Evolutionary conservation across 2,113 vertebrate species (phyloP), one percentile per base, ranked within the genome.

Genomic region (Dinomys branickii): DNA sequence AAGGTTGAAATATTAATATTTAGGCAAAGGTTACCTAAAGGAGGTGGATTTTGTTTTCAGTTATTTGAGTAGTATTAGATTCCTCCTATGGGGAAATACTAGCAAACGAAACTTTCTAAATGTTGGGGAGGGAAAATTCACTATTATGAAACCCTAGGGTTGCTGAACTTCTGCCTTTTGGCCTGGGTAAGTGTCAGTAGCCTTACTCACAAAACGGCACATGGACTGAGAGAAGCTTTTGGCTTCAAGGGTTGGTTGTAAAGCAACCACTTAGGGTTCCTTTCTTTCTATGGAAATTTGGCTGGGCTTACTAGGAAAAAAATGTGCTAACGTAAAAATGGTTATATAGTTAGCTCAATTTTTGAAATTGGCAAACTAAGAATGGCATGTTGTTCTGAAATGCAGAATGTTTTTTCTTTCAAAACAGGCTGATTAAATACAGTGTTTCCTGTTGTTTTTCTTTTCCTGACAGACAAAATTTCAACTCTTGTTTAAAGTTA

Each of bases 321-420:
- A 22, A 71, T 86, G 61, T 85, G 93, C 86, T 97, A 75, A 95
- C 96, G 63, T 85, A 58, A 96, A 92, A 91, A 52, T 41, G 83
- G 85, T 69, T 88, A 82, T 52, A 78, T 38, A 69, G 41, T 91
- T 77, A 95, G 94, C 58, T 95, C 2, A 3, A 75, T 33, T 90
- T 96, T 97, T 81, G 50, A 97, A 97, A 82, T 82, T 86, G 85
- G 83, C 94, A 95, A 94, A 91, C 50, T 78, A 88, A 91, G 77
- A 96, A 94, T 63, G 84, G 85, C 73, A 82, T 96, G 91, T 90
- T 91, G 26, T 95, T 96, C 71, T 86, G 90, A 97, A 97, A 92
- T 93, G 78, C 84, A 96, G 96, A 85, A 87, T 90, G 58, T 92
- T 96, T 85, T 86, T 92, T 86, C 58, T 95, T 96, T 94, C 22